phyloP scores from a whole-genome alignment of 2,888 invertebrate species.

The Thumatha senex region DNA sequence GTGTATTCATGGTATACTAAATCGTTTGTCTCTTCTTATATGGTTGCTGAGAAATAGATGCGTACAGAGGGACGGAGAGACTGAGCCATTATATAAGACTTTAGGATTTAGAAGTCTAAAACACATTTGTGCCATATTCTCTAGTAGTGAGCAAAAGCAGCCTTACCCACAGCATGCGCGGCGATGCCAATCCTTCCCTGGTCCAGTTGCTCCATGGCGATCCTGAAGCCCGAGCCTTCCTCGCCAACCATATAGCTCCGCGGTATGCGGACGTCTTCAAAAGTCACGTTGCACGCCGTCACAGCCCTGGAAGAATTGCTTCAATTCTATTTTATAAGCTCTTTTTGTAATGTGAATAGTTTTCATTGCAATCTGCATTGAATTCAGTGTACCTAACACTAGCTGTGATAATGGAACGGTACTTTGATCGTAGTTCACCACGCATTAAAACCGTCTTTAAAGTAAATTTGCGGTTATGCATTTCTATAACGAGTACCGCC shows the following conservation, averaged over 20 bases:
- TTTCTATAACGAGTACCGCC: no score
- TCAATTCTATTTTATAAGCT: conserved; percentile 55
- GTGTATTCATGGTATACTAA: no score
- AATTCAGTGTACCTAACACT: conserved; percentile 17
- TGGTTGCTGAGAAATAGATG: no score
- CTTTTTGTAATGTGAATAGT: conserved; percentile 29
- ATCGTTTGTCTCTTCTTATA: no score
- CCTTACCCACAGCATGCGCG: conserved; percentile 87
- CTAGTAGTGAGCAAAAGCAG: no score
- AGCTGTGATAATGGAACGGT: background rate
- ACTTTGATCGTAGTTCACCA: no score
- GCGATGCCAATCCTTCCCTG: conserved; percentile 90
- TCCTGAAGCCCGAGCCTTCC: conserved; percentile 86
- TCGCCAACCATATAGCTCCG: conserved; percentile 77
- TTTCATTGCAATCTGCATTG: conserved; percentile 2
- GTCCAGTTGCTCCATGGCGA: conserved; percentile 89
- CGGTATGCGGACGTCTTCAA: conserved; percentile 86
- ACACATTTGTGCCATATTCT: no score
- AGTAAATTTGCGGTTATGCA: no score
- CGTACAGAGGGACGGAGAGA: no score
- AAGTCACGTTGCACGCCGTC: conserved; percentile 87
- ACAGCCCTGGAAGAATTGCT: conserved; percentile 80
- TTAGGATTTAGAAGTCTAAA: no score
- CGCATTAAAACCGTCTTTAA: no score
- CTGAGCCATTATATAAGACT: no score